These are phyloP conservation scores for Acanthopagrus latus DNA, from an alignment of 2,797 vertebrate species.

Conservation along the genomic window DNA sequence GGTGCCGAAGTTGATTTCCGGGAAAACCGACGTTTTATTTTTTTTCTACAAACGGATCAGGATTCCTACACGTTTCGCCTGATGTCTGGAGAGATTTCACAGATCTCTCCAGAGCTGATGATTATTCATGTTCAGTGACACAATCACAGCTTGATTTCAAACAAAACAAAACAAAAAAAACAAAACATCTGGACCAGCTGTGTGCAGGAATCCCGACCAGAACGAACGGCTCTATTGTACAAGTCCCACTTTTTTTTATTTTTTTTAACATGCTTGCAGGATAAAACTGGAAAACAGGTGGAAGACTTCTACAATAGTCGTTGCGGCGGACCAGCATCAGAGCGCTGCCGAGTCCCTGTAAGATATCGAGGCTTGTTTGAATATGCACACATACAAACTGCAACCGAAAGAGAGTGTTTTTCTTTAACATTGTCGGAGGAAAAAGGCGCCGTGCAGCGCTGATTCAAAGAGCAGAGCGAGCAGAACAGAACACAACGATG, in stretches of 20 bases:
- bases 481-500: constrained; percentile 24
- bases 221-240: constrained; percentile 39
- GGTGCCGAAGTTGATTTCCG: constrained; percentile 5
- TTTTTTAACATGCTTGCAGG: constrained; percentile 42
- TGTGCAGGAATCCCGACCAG: constrained; percentile 30
- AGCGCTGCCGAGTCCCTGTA: constrained; percentile 17
- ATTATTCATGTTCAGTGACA: neutral
- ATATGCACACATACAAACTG: constrained; percentile 63
- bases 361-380: constrained; percentile 54
- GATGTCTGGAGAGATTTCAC: constrained; percentile 1
- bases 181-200: neutral
- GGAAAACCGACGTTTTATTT: constrained; percentile 13
- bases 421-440: constrained; percentile 63
- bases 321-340: constrained; percentile 4
- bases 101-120: neutral
- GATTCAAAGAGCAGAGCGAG: constrained; percentile 65
- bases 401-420: constrained; percentile 54
- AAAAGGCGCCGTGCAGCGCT: constrained; percentile 58
- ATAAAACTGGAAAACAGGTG: constrained; percentile 50
- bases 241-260: constrained; percentile 34
- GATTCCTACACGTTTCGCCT: constrained; percentile 11
- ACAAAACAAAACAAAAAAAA: no score
- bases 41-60: constrained; percentile 27
- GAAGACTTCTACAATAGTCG: constrained; percentile 67
- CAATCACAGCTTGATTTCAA: neutral